These are phyloP conservation scores for Apantesis nais DNA, from an alignment of 2,888 invertebrate species.

Conservation along the genomic window DNA sequence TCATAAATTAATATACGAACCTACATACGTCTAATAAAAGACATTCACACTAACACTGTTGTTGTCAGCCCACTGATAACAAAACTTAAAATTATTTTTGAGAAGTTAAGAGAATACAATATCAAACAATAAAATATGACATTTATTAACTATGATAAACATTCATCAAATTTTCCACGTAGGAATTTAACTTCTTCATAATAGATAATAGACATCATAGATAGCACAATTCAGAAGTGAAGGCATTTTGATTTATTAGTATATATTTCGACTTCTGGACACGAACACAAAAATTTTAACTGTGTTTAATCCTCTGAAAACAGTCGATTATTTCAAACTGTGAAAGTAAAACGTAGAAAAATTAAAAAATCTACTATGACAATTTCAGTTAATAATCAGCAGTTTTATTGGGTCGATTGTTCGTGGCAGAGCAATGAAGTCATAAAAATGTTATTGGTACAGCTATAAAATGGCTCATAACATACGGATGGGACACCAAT, in stretches of 20 bases:
- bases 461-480: conserved; percentile 57
- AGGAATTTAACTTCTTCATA: neutral
- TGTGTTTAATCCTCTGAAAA: too few relatives aligned
- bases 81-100: neutral
- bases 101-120: neutral
- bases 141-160: neutral
- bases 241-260: conserved; percentile 4
- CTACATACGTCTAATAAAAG: too few relatives aligned
- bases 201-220: neutral
- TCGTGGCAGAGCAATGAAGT: conserved; percentile 44
- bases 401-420: conserved; percentile 50
- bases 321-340: too few relatives aligned
- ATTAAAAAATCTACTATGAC: conserved; percentile 40
- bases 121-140: neutral
- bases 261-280: conserved; percentile 17
- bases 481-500: conserved; percentile 57
- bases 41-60: neutral
- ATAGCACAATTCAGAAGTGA: neutral
- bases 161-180: neutral
- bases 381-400: conserved; percentile 37
- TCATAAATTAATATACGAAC: neutral
- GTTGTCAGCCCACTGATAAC: too few relatives aligned
- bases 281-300: conserved; percentile 25
- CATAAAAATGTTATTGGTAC: conserved; percentile 61
- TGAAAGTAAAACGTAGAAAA: conserved; percentile 26